Conservation (phyloP, 2,888 invertebrate genomes). For the Limnephilus marmoratus region DNA sequence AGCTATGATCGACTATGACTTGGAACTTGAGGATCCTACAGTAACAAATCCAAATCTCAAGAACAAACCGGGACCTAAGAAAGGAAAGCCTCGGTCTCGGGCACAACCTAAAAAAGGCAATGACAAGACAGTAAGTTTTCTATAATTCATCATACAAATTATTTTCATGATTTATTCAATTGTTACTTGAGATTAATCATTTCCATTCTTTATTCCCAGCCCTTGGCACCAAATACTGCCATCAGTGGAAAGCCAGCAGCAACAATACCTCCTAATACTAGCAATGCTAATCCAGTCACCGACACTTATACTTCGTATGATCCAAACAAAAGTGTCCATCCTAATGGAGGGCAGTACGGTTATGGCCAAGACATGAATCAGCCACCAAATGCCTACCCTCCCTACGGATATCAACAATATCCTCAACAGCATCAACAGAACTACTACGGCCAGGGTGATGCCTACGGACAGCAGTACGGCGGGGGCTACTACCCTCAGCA, state of each 20-base stretch:
- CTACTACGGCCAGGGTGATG: constrained; percentile 70
- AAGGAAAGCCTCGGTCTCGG: constrained; percentile 67
- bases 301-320: constrained; percentile 57
- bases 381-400: constrained; percentile 68
- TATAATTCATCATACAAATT: constrained; percentile 5
- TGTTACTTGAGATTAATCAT: not conserved
- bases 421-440: constrained; percentile 73
- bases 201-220: constrained; percentile 48
- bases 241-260: constrained; percentile 75
- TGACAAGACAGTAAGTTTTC: constrained; percentile 60
- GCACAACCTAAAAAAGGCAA: constrained; percentile 68
- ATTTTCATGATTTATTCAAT: not conserved
- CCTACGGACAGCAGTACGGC: constrained; percentile 72
- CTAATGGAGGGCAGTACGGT: constrained; percentile 62
- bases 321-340: constrained; percentile 56
- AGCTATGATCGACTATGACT: constrained; percentile 83
- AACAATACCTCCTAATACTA: constrained; percentile 75
- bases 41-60: constrained; percentile 68
- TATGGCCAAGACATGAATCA: constrained; percentile 66
- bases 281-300: constrained; percentile 67
- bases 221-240: constrained; percentile 67
- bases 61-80: constrained; percentile 45
- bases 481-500: constrained; percentile 73
- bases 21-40: constrained; percentile 85
- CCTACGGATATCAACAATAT: constrained; percentile 70